Evolutionary conservation across 1,140 invertebrate species (phyloP).

Genomic region (Bombus pascuorum): DNA sequence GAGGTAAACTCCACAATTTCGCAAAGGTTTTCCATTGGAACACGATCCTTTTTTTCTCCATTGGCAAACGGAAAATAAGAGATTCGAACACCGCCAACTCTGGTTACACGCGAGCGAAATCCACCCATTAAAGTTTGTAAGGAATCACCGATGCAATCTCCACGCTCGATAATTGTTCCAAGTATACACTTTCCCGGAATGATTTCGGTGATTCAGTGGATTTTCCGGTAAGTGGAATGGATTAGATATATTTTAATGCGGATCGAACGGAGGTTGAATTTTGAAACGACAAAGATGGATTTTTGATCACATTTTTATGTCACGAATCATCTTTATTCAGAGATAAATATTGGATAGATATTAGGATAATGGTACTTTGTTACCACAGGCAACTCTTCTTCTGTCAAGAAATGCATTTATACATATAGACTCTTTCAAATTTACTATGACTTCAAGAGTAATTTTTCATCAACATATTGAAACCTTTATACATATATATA

Average conservation of each 20-base stretch:
- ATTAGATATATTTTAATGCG: neutral
- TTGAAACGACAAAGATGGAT: neutral
- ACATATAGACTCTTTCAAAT: too few relatives aligned
- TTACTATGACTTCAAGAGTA: too few relatives aligned
- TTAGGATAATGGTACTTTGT: too few relatives aligned
- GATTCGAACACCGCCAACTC: constrained; percentile 18
- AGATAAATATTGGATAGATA: too few relatives aligned
- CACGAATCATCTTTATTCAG: too few relatives aligned
- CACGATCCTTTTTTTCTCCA: constrained; percentile 28
- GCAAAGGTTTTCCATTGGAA: constrained; percentile 59
- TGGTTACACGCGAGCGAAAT: constrained; percentile 12
- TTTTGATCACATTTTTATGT: too few relatives aligned
- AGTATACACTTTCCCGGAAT: neutral
- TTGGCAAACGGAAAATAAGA: constrained; percentile 29
- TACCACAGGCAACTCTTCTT: too few relatives aligned
- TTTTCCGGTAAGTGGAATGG: neutral
- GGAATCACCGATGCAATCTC: neutral
- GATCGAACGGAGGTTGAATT: neutral
- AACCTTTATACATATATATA: neutral
- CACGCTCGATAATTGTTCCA: neutral
- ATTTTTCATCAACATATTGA: too few relatives aligned
- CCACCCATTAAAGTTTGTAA: neutral
- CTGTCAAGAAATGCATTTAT: too few relatives aligned
- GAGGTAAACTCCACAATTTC: constrained; percentile 62
- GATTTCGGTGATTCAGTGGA: neutral